phyloP scores from a whole-genome alignment of 2,888 invertebrate species.

The Antheraea yamamai region DNA sequence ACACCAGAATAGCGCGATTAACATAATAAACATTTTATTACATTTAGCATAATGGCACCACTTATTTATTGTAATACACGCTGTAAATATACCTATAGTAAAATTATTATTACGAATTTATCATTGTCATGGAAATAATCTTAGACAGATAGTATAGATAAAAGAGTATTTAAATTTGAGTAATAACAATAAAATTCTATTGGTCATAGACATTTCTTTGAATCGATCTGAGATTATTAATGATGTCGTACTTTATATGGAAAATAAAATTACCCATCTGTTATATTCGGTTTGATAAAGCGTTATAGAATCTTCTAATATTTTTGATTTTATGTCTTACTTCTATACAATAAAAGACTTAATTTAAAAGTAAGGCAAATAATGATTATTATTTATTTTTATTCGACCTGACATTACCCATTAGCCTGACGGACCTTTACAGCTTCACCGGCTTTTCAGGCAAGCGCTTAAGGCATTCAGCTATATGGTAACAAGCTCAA shows the following conservation, averaged over 20 bases:
- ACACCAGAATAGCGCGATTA: conserved; percentile 11
- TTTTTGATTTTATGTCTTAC: background rate
- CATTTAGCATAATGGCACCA: conserved; percentile 40
- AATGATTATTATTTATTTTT: too few relatives aligned
- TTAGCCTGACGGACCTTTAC: too few relatives aligned
- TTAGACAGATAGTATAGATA: conserved; percentile 1
- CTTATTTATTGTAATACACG: conserved; percentile 46
- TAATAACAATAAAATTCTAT: conserved; percentile 8
- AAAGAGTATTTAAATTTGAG: background rate
- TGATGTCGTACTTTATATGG: background rate
- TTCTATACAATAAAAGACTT: background rate
- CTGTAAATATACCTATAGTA: conserved; percentile 39
- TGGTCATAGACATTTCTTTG: conserved; percentile 4
- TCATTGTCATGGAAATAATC: conserved; percentile 7
- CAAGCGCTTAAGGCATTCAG: too few relatives aligned
- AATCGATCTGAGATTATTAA: background rate
- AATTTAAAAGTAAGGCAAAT: too few relatives aligned
- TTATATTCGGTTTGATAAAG: background rate
- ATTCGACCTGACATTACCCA: too few relatives aligned
- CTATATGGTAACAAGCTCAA: too few relatives aligned
- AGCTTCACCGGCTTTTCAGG: too few relatives aligned
- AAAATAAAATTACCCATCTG: background rate
- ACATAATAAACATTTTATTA: conserved; percentile 25
- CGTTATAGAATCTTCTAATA: background rate
- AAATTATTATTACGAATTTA: conserved; percentile 45